Evolutionary conservation across 2,797 vertebrate species (phyloP), one percentile per base, ranked within the genome.

Genomic region (Gallinago solitaria): DNA sequence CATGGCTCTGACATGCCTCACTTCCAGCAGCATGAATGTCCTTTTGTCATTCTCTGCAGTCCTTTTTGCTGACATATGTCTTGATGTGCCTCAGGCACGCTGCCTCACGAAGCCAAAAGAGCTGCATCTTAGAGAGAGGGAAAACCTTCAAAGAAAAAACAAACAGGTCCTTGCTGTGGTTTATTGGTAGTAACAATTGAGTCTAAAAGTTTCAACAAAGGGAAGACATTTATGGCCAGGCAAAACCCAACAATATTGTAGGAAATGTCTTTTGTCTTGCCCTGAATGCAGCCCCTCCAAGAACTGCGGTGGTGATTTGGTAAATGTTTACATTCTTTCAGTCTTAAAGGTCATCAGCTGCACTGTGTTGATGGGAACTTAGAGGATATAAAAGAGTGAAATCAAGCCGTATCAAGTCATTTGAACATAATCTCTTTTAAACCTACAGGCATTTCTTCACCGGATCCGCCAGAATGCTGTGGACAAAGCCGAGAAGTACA

Each of bases 401-500:
- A 86, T 74, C 64, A 70, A 83, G 27, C 35, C 48, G 3, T 71
- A 37, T 89, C 35, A 71, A 74, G 41, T 56, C 2, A 2, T 71
- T 80, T 89, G 50, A 91, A 68, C 56, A 45, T 79, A 51, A 83
- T 81, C 2, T 57, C 50, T 71, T 97, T 67, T 75, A 23, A 91
- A 70, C 77, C 65, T 92, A 19, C 91, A 99, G 99, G 99, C 99
- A 0, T 99, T 99, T 98, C 98, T 99, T 96, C 98, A 99, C 65
- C 98, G 99, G 91, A 99, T 99, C 96, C 98, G 97, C 84, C 99
- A 99, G 97, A 99, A 98, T 6, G 97, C 98, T 89, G 98, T 98
- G 1, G 99, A 99, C 95, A 99, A 98, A 11, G 97, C 97, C 2
- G 98, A 99, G 94, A 99, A 99, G 95, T 99, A 99, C 96, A 99